These are phyloP conservation scores for Eolophus roseicapilla DNA, from an alignment of 2,113 vertebrate species.

Conservation along the genomic window DNA sequence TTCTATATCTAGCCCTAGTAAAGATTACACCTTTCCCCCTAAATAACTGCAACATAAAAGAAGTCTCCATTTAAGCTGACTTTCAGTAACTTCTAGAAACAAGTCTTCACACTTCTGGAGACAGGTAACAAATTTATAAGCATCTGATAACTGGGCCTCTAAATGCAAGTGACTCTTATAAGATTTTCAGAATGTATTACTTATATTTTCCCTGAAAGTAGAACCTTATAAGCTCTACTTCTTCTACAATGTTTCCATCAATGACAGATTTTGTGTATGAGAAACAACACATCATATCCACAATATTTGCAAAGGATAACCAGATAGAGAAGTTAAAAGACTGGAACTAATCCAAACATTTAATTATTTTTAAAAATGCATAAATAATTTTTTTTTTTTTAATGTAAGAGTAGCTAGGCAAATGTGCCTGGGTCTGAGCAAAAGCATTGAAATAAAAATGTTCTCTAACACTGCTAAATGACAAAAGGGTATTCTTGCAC, in stretches of 20 bases:
- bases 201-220: background rate
- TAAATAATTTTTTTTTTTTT: background rate
- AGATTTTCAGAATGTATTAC: background rate
- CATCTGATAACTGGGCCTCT: background rate
- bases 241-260: background rate
- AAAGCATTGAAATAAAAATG: background rate
- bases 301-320: background rate
- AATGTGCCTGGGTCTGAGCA: background rate
- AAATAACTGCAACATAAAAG: background rate
- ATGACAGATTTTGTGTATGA: background rate
- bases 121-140: background rate
- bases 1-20: background rate
- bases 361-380: fast-evolving
- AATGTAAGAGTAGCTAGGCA: background rate
- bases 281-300: background rate
- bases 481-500: background rate
- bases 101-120: background rate
- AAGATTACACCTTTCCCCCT: background rate
- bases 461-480: background rate
- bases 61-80: background rate
- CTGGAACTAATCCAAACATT: background rate
- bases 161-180: background rate
- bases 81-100: background rate
- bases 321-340: background rate
- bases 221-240: background rate